Base-by-base conservation (phyloP, 2,888 invertebrate species). In the Laspeyria flexula region DNA sequence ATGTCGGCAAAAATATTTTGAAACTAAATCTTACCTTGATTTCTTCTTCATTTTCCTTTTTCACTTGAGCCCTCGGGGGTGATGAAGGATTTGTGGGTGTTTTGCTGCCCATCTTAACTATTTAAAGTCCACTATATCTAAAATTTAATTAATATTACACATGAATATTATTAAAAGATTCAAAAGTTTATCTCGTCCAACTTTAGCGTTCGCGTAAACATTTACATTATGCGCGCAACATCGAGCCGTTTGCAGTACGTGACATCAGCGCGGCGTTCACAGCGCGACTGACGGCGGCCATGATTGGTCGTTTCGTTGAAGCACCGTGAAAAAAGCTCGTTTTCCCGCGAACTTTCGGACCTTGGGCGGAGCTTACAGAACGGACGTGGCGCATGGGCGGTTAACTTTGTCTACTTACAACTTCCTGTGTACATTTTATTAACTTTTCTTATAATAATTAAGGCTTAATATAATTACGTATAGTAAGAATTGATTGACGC, bases 41-140 rank as follows among this genome's bases (percentile, higher is more conserved):
- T 90, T 96, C 96, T 90, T 96, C 96, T 86, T 95, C 95, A 71
- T 94, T 91, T 82, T 96, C 96, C 85, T 95, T 95, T 85, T 96
- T 96, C 66, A 95, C 92, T 75, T 85, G 87, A 35, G 85, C 74
- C 56, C 85, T 83, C 7, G 87, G 86, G 21, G 91, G 88, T 48
- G 89, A 83, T 4, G 85, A 72, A 29, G 86, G 75, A 44, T 86
- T 80, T 16, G 79, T 56, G 18, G 93, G 86, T 29, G 92, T 87
- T 81, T 93, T 93, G 63, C 87, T 90, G 71, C 91, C 93, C 94
- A 94, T 94, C 68, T 60, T 77, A 47, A 46, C 21, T 57, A 60
- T 48, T 34, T 34, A 67, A 55, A 57, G 55, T 80, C 61, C 75
- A 77, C 77, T 72, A 60, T 53, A 38, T 46, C 51, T 39, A 55